Evolutionary conservation across 2,113 vertebrate genomes (phyloP).

Genomic region (Paramisgurnus dabryanus): DNA sequence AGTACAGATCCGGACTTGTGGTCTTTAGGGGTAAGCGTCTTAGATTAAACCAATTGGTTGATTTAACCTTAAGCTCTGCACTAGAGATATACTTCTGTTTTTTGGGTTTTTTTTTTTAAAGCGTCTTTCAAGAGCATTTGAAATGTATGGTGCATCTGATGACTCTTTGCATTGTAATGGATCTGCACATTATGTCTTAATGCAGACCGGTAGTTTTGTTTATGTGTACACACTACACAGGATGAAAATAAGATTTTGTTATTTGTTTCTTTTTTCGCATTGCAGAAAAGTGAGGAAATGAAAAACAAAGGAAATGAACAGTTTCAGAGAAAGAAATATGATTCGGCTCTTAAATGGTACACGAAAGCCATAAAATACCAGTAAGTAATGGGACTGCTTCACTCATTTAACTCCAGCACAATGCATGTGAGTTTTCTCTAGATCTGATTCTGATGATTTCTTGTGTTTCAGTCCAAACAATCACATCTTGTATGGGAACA

Average conservation of each 20-base stretch:
- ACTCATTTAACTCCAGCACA: too few relatives aligned
- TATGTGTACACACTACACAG: too few relatives aligned
- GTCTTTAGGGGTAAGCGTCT: conserved; percentile 70
- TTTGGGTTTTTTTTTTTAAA: too few relatives aligned
- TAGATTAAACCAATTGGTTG: neutral
- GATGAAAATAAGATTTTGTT: neutral
- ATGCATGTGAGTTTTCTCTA: neutral
- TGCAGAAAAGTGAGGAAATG: conserved; percentile 84
- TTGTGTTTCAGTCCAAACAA: conserved; percentile 77
- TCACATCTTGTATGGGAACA: conserved; percentile 88
- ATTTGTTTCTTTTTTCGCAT: neutral
- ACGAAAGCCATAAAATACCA: conserved; percentile 82
- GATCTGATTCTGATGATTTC: neutral
- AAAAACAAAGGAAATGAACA: conserved; percentile 83
- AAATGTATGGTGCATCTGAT: too few relatives aligned
- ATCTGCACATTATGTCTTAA: too few relatives aligned
- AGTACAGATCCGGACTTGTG: conserved; percentile 44
- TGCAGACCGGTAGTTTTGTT: too few relatives aligned
- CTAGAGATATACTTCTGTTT: too few relatives aligned
- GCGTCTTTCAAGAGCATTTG: too few relatives aligned
- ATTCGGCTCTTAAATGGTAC: conserved; percentile 79
- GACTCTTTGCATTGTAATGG: too few relatives aligned
- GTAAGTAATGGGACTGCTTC: conserved; percentile 69
- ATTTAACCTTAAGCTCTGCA: too few relatives aligned
- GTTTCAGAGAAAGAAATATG: conserved; percentile 79